Percentiles rank a stretch among this genome's conserved stretches.
phyloP scores from a whole-genome alignment of 2,888 invertebrate species.

The Andricus quercusramuli region DNA sequence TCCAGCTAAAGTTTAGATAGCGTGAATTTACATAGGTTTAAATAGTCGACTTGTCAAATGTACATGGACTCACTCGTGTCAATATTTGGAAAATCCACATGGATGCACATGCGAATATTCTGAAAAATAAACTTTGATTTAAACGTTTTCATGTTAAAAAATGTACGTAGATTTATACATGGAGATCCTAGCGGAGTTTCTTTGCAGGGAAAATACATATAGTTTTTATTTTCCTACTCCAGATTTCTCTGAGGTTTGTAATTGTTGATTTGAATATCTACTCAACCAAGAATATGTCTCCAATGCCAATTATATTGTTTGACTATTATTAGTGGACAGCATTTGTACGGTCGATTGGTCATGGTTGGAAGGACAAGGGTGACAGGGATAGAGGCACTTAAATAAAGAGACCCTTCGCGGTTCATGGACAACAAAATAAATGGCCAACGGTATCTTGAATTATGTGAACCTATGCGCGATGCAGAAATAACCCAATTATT shows the following conservation, averaged over 20 bases:
- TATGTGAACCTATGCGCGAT: constrained; percentile 50
- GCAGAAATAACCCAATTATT: constrained; percentile 55
- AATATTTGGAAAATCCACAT: no score
- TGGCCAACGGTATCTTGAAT: constrained; percentile 55
- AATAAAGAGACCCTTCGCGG: constrained; percentile 55
- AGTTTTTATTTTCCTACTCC: neutral
- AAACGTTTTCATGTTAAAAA: no score
- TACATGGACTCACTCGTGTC: no score
- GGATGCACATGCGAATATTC: no score
- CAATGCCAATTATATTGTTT: constrained; percentile 9
- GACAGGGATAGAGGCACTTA: constrained; percentile 51
- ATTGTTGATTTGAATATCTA: neutral
- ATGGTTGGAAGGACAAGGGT: constrained; percentile 57
- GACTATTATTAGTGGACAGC: constrained; percentile 46
- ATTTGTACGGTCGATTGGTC: constrained; percentile 59
- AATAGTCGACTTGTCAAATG: no score
- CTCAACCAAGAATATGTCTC: constrained; percentile 1
- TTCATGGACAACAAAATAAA: constrained; percentile 59
- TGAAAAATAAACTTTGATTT: no score
- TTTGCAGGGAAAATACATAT: no score
- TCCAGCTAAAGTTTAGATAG: no score
- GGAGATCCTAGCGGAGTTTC: no score
- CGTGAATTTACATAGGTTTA: no score
- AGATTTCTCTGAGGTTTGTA: neutral
- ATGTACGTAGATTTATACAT: no score